A percentile compares a stretch with the other conserved stretches of the same genome.
Evolutionary conservation across 2,797 vertebrate species (phyloP).

Genomic region (Macroramphosus scolopax): DNA sequence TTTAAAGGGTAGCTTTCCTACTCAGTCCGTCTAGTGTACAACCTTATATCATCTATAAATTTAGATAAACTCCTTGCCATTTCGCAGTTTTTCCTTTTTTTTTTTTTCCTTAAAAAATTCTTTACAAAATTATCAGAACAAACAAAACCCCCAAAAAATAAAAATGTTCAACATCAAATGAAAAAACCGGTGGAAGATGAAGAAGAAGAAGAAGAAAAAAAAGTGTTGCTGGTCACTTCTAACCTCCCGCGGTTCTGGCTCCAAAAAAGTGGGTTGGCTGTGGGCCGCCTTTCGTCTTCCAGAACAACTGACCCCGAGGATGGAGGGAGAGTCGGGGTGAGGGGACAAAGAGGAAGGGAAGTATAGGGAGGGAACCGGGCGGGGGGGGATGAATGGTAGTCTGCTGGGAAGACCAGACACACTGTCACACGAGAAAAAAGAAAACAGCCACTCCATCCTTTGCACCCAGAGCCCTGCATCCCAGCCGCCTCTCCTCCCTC

Average conservation of each 20-base stretch:
- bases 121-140: constrained; percentile 76
- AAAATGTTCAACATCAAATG: constrained; percentile 54
- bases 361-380: constrained; percentile 41
- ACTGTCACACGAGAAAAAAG: constrained; percentile 49
- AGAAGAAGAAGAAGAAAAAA: too few species aligned
- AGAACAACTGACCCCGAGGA: constrained; percentile 47
- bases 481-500: constrained; percentile 18
- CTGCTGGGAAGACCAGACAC: constrained; percentile 62
- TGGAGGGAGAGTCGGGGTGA: constrained; percentile 44
- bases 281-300: too few species aligned
- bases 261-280: constrained; percentile 31
- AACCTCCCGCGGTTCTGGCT: constrained; percentile 56
- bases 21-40: constrained; percentile 72
- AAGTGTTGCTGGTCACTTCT: constrained; percentile 62
- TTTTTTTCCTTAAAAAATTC: constrained; percentile 71
- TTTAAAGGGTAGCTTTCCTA: constrained; percentile 83
- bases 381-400: constrained; percentile 50
- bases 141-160: constrained; percentile 59
- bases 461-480: constrained; percentile 46
- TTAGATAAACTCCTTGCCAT: constrained; percentile 73
- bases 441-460: constrained; percentile 60
- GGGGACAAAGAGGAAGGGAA: constrained; percentile 28
- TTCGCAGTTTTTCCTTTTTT: constrained; percentile 59
- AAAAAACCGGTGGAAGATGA: constrained; percentile 68
- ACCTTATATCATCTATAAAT: constrained; percentile 76